phyloP scores from a whole-genome alignment of 1,140 invertebrate genomes.

The Drosophila simulans region DNA sequence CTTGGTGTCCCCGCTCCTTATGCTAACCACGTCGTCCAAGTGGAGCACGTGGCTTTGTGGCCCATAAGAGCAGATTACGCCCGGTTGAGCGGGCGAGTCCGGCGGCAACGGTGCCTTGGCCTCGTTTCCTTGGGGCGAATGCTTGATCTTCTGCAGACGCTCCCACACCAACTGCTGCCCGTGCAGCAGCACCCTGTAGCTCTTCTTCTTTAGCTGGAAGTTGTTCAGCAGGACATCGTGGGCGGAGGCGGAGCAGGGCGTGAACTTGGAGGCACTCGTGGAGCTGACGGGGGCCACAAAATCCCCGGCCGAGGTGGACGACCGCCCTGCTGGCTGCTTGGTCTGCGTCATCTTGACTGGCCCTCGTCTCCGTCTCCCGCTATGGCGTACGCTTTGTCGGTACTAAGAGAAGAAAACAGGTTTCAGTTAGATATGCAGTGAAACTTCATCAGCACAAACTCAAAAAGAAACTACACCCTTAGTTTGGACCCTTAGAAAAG shows the following conservation, averaged over 20 bases:
- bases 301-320: constrained; percentile 28
- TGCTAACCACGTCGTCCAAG: constrained; percentile 70
- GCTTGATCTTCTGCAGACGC: constrained; percentile 78
- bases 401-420: constrained; percentile 59
- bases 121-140: constrained; percentile 77
- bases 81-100: constrained; percentile 30
- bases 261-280: constrained; percentile 10
- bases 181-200: constrained; percentile 88
- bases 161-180: constrained; percentile 88
- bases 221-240: constrained; percentile 86
- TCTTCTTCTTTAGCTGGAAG: constrained; percentile 87
- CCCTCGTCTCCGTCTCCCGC: constrained; percentile 57
- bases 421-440: constrained; percentile 62
- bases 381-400: constrained; percentile 53
- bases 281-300: constrained; percentile 9
- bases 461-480: neutral
- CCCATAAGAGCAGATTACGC: constrained; percentile 56
- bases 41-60: constrained; percentile 67
- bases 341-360: constrained; percentile 55
- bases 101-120: constrained; percentile 57
- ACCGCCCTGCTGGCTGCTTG: constrained; percentile 47
- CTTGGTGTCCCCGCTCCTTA: constrained; percentile 65
- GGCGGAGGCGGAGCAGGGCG: constrained; percentile 17
- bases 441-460: neutral
- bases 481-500: no score